Evolutionary conservation across 1,140 invertebrate species (phyloP).

Genomic region (Megalopta genalis): DNA sequence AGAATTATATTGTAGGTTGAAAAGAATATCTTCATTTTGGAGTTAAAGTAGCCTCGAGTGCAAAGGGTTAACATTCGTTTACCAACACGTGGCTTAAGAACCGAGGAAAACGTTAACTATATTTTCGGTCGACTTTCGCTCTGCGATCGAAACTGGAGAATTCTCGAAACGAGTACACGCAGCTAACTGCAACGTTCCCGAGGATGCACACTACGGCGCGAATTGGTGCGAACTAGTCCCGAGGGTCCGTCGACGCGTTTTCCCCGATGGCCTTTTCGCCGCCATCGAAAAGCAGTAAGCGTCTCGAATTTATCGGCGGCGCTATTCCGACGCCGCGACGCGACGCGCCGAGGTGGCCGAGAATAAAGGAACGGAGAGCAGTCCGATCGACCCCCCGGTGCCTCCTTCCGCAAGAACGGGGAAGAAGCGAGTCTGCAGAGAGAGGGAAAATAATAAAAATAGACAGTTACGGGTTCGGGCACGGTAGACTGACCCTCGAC

Average conservation of each 20-base stretch:
- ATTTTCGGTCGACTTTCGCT: too few species aligned
- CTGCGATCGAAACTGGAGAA: too few species aligned
- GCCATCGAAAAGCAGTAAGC: slow-evolving; percentile 77
- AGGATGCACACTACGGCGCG: neutral
- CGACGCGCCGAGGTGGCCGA: slow-evolving; percentile 43
- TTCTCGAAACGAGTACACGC: too few species aligned
- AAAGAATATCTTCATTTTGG: too few species aligned
- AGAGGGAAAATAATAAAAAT: slow-evolving; percentile 75
- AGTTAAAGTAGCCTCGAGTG: too few species aligned
- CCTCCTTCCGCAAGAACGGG: neutral
- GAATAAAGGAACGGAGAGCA: slow-evolving; percentile 47
- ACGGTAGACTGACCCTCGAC: slow-evolving; percentile 78
- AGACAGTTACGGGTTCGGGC: slow-evolving; percentile 75
- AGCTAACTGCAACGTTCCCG: neutral
- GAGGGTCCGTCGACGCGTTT: slow-evolving; percentile 73
- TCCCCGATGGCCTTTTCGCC: slow-evolving; percentile 64
- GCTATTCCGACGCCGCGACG: slow-evolving; percentile 63
- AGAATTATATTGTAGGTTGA: too few species aligned
- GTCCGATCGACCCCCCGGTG: neutral
- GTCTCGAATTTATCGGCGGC: slow-evolving; percentile 77
- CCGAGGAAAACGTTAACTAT: too few species aligned
- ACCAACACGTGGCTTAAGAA: too few species aligned
- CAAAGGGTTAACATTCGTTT: too few species aligned
- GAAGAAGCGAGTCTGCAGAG: neutral
- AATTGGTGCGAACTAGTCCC: slow-evolving; percentile 5